phyloP scores from a whole-genome alignment of 2,888 invertebrate species.

The Tubulanus polymorphus region DNA sequence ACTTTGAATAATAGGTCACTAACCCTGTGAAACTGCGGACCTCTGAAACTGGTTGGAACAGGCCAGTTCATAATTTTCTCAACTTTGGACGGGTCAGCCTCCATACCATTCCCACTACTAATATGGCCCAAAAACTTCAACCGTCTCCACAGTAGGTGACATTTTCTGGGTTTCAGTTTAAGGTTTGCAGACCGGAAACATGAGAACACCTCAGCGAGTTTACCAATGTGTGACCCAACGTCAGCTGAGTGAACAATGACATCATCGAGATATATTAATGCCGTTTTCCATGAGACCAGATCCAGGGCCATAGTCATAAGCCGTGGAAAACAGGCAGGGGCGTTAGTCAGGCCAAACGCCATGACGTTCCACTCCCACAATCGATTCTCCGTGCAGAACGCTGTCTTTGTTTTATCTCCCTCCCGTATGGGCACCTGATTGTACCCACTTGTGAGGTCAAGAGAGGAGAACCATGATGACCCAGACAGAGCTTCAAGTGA shows the following conservation, averaged over 20 bases:
- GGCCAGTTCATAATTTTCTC: not conserved
- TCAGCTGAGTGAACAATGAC: slow-evolving; percentile 17
- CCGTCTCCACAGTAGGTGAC: slow-evolving; percentile 3
- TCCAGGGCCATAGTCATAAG: slow-evolving; percentile 17
- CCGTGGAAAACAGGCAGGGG: slow-evolving; percentile 21
- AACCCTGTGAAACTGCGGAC: no score
- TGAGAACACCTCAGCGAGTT: slow-evolving; percentile 6
- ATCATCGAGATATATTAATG: slow-evolving; percentile 25
- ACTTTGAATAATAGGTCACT: not conserved
- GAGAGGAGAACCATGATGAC: slow-evolving; percentile 15
- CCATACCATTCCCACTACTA: not conserved
- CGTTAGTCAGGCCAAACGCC: slow-evolving; percentile 24
- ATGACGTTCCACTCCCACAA: slow-evolving; percentile 22
- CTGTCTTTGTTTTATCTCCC: slow-evolving; percentile 22
- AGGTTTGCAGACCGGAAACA: not conserved
- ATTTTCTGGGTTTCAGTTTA: slow-evolving; percentile 13
- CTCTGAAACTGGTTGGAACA: not conserved
- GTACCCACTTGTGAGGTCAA: slow-evolving; percentile 27
- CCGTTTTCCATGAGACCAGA: slow-evolving; percentile 15
- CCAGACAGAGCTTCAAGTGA: slow-evolving; percentile 21
- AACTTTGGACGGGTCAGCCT: not conserved
- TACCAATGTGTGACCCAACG: slow-evolving; percentile 11
- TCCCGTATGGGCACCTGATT: slow-evolving; percentile 22
- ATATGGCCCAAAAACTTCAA: slow-evolving; percentile 9
- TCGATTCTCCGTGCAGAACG: slow-evolving; percentile 23